Evolutionary conservation across 2,113 vertebrate genomes (phyloP).

Genomic region (Pseudolaguvia tuberculata): DNA sequence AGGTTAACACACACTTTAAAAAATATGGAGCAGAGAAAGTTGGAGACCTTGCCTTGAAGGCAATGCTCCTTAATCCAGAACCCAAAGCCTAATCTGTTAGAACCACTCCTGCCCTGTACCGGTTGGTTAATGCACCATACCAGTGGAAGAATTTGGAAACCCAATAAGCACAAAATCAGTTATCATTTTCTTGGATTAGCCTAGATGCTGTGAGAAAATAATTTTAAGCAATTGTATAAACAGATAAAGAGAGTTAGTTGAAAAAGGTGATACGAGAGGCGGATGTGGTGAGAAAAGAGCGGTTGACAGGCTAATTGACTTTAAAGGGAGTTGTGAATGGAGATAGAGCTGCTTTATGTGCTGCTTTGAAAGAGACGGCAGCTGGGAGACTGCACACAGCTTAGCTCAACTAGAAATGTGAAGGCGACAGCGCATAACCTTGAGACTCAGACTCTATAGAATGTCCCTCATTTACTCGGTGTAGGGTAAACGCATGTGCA

Average conservation of each 20-base stretch:
- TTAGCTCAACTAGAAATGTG: conserved; percentile 32
- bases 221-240: background rate
- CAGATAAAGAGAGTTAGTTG: background rate
- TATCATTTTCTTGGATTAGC: conserved; percentile 6
- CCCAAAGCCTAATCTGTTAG: too few species aligned
- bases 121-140: background rate
- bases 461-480: conserved; percentile 7
- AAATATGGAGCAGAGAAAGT: too few species aligned
- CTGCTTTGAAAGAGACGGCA: conserved; percentile 45
- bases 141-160: background rate
- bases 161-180: background rate
- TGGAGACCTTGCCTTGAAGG: too few species aligned
- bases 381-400: conserved; percentile 45
- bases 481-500: background rate
- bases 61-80: too few species aligned
- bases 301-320: conserved; percentile 45
- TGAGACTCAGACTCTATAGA: conserved; percentile 32
- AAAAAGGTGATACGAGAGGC: conserved; percentile 1
- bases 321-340: conserved; percentile 45
- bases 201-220: background rate
- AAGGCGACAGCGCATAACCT: conserved; percentile 4
- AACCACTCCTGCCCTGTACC: too few species aligned
- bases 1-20: too few species aligned
- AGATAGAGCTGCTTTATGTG: conserved; percentile 50
- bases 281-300: conserved; percentile 37